phyloP scores from a whole-genome alignment of 2,888 invertebrate genomes.

The Philhelius pedissequus region DNA sequence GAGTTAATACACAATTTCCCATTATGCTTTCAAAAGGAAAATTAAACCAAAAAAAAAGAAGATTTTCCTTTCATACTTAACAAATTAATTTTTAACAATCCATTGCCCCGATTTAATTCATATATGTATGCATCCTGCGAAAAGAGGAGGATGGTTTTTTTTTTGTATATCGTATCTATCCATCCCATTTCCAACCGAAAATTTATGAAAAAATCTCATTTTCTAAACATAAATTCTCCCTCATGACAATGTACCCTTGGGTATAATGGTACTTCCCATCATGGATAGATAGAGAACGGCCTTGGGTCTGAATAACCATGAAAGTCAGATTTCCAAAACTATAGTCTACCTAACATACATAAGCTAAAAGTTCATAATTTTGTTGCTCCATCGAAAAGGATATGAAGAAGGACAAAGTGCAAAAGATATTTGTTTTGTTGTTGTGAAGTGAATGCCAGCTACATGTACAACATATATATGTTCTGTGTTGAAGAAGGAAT shows the following conservation, averaged over 20 bases:
- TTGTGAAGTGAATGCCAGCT: constrained; percentile 35
- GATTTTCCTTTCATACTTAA: constrained; percentile 50
- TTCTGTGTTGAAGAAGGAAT: constrained; percentile 9
- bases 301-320: constrained; percentile 39
- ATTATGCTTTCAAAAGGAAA: constrained; percentile 7
- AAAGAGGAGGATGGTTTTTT: background rate
- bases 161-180: constrained; percentile 5
- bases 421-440: constrained; percentile 54
- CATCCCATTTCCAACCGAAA: constrained; percentile 30
- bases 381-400: constrained; percentile 38
- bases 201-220: constrained; percentile 43
- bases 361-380: constrained; percentile 50
- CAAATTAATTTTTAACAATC: constrained; percentile 65
- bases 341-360: constrained; percentile 43
- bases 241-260: background rate
- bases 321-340: constrained; percentile 51
- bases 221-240: constrained; percentile 40
- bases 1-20: background rate
- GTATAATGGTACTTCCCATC: background rate
- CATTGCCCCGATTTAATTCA: constrained; percentile 53
- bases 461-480: too few species aligned
- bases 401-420: constrained; percentile 35
- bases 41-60: background rate
- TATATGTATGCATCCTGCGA: constrained; percentile 34
- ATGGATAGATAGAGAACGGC: constrained; percentile 1